A percentile compares a stretch with the other conserved stretches of the same genome.
Evolutionary conservation across 1,140 invertebrate genomes (phyloP).

Genomic region (Anoplolepis gracilipes): DNA sequence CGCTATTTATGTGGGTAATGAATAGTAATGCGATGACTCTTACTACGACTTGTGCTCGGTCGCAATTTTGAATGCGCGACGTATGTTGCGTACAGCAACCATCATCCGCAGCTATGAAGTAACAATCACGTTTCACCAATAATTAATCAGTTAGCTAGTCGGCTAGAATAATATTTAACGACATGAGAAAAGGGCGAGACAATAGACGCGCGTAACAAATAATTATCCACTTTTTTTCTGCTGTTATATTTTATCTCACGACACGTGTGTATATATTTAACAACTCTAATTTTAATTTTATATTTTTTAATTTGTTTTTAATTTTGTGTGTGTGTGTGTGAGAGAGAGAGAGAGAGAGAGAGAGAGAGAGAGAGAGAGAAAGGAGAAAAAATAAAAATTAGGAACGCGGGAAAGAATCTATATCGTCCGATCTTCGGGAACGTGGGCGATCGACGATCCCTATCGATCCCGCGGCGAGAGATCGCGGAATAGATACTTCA

Average conservation of each 20-base stretch:
- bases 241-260: no score
- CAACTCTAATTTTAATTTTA: background rate
- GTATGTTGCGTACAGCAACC: constrained; percentile 4
- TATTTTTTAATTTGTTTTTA: background rate
- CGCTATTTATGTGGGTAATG: constrained; percentile 57
- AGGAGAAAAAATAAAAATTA: background rate
- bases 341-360: no score
- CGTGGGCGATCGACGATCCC: constrained; percentile 13
- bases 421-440: constrained; percentile 17
- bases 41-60: constrained; percentile 19
- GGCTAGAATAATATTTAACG: constrained; percentile 23
- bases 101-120: constrained; percentile 14
- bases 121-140: constrained; percentile 53
- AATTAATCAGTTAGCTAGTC: constrained; percentile 48
- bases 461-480: constrained; percentile 34
- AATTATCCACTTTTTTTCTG: background rate
- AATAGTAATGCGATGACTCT: constrained; percentile 60
- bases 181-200: constrained; percentile 13
- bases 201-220: background rate
- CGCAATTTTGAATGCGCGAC: constrained; percentile 53
- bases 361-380: no score
- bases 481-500: constrained; percentile 8
- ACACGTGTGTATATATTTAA: background rate
- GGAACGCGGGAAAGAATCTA: background rate
- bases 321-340: no score